Conservation (phyloP, 2,888 invertebrate genomes). For the Machimus atricapillus region DNA sequence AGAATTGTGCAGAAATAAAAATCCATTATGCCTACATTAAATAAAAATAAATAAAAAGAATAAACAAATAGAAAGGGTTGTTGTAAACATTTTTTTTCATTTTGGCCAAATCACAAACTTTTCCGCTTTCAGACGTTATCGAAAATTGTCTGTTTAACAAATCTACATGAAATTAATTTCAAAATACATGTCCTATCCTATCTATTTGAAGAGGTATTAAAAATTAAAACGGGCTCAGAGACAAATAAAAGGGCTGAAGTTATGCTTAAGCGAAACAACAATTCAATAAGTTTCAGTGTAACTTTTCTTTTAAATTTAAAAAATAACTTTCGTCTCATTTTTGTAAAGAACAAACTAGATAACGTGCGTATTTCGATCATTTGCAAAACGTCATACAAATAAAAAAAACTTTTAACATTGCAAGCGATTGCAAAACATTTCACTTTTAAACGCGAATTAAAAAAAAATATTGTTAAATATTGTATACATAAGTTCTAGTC, state of each 20-base stretch:
- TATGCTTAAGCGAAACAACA: not conserved
- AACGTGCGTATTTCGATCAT: not conserved
- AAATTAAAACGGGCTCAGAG: not conserved
- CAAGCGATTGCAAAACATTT: not conserved
- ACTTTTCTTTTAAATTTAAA: not conserved
- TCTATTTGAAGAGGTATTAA: not conserved
- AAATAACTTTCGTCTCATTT: not conserved
- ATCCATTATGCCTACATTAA: too few species aligned
- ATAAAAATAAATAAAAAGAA: too few species aligned
- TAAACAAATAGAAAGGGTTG: too few species aligned
- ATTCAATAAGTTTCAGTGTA: not conserved
- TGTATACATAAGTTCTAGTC: not conserved
- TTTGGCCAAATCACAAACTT: too few species aligned
- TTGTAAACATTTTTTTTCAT: too few species aligned
- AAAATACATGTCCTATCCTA: too few species aligned
- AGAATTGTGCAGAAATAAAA: not conserved
- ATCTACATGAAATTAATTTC: too few species aligned
- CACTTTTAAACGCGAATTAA: not conserved
- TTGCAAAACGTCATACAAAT: not conserved
- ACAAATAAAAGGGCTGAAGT: not conserved
- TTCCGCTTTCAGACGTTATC: too few species aligned
- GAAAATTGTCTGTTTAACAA: too few species aligned
- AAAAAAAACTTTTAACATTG: not conserved
- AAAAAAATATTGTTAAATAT: not conserved
- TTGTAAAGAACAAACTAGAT: not conserved